Percentiles rank a stretch among this genome's conserved stretches.
Evolutionary conservation across 2,797 vertebrate species (phyloP).

Genomic region (Tinamus major): DNA sequence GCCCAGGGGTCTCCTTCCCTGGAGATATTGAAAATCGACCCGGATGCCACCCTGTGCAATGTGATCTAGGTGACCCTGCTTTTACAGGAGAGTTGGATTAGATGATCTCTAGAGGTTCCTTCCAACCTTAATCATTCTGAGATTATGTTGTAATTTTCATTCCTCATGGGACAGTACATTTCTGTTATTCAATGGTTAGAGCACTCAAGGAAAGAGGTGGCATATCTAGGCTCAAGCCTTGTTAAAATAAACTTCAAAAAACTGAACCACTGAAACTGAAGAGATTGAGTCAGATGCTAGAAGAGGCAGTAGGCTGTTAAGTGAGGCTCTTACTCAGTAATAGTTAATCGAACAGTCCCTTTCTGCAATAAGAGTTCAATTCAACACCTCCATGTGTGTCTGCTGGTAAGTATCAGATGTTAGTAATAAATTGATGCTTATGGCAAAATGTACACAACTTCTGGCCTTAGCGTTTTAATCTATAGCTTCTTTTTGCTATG

Average conservation of each 20-base stretch:
- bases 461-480: not conserved
- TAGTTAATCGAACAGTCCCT: slow-evolving; percentile 33
- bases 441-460: not conserved
- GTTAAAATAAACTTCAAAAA: not conserved
- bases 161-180: fast-evolving
- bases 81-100: too few species aligned
- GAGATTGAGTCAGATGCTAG: not conserved
- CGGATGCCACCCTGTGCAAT: too few species aligned
- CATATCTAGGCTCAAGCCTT: fast-evolving
- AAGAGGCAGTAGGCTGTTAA: fast-evolving
- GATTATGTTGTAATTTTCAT: not conserved
- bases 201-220: fast-evolving
- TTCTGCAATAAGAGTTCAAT: slow-evolving; percentile 23
- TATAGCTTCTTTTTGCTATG: fast-evolving
- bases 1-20: too few species aligned
- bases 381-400: not conserved
- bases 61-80: too few species aligned
- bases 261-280: fast-evolving
- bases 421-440: not conserved
- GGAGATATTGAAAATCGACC: too few species aligned
- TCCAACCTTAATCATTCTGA: too few species aligned
- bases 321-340: not conserved
- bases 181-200: not conserved
- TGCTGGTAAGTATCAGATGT: not conserved
- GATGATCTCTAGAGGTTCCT: too few species aligned